Evolutionary conservation across 1,140 invertebrate species (phyloP), one percentile per base, ranked within the genome.

Genomic region (Cotesia chilonis): DNA sequence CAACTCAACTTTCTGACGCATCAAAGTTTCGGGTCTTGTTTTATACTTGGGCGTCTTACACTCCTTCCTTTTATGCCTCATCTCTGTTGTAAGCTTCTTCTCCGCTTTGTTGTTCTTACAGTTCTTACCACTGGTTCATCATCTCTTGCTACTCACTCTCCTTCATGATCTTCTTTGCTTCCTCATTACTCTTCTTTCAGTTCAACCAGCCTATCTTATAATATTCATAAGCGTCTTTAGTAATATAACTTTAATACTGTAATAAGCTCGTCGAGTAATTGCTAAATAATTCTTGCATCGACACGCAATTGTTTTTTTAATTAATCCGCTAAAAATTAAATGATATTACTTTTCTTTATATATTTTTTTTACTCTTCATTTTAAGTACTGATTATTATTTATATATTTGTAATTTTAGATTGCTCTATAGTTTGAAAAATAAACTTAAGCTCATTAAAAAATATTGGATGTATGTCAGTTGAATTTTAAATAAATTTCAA

Each of bases 1-100:
- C 63, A 28, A 67, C 52, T 71, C 63, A 67, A 67, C 70, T 67
- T 72, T 67, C 54, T 37, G 63, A 72, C 70, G 54, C 70, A 59
- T 72, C 57, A 72, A 72, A 72, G 63, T 72, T 72, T 60, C 51
- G 28, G 17, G 41, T 70, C 47, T 66, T 66, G 66, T 36, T 54
- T 68, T 54, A 12, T 36, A 36, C 63, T 17, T 61, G 4, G 20
- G 14, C 59, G 28, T 61, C 28, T 61, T 47, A 47, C 5, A 6
- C 10, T 10, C 6, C 41, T 41, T 41, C 41, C 41, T 47, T 47
- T 47, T 47, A 47, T 10, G 1, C 28, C 28, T 28, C 28, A 28
- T 28, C 28, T 28, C 3, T 28, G 28, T 47, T 47, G 41, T 10
- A 47, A 41, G 41, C 41, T 47, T 47, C 10, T 0, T 4, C 41